Percentiles rank a stretch among this genome's conserved stretches.
Conservation (phyloP, 1,140 invertebrate species). For the Aphaenogaster rudis region DNA sequence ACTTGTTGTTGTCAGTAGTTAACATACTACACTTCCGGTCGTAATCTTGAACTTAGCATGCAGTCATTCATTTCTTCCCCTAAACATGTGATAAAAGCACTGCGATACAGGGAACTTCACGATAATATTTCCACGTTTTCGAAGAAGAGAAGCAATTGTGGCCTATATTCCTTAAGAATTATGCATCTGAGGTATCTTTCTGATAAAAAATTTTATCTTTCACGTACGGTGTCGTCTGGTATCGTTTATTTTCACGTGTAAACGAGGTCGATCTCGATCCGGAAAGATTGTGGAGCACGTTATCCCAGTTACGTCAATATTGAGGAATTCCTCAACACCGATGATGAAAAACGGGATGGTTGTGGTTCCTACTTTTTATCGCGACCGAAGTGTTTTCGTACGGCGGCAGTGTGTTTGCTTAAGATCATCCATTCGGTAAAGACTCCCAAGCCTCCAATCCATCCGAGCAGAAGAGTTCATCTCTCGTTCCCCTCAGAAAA, state of each 20-base stretch:
- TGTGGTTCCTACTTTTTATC: constrained; percentile 57
- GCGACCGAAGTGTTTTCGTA: constrained; percentile 66
- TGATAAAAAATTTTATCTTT: background rate
- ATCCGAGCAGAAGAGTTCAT: constrained; percentile 66
- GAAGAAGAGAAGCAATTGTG: background rate
- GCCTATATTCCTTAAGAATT: background rate
- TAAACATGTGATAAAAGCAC: constrained; percentile 19
- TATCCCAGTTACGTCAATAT: constrained; percentile 33
- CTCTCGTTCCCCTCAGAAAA: constrained; percentile 29
- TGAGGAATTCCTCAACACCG: constrained; percentile 10
- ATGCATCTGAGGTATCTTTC: background rate
- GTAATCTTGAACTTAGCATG: constrained; percentile 40
- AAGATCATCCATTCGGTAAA: constrained; percentile 61
- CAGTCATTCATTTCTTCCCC: constrained; percentile 18
- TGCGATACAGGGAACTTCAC: background rate
- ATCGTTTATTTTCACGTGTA: background rate
- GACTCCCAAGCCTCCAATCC: constrained; percentile 57
- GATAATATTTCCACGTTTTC: constrained; percentile 18
- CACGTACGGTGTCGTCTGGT: background rate
- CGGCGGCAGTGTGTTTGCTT: constrained; percentile 60
- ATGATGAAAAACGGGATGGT: constrained; percentile 45
- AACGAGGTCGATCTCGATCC: constrained; percentile 28
- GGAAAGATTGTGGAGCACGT: constrained; percentile 21
- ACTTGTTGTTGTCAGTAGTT: constrained; percentile 18
- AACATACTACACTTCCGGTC: constrained; percentile 22